phyloP scores from a whole-genome alignment of 2,888 invertebrate species.

The Agrotis puta region DNA sequence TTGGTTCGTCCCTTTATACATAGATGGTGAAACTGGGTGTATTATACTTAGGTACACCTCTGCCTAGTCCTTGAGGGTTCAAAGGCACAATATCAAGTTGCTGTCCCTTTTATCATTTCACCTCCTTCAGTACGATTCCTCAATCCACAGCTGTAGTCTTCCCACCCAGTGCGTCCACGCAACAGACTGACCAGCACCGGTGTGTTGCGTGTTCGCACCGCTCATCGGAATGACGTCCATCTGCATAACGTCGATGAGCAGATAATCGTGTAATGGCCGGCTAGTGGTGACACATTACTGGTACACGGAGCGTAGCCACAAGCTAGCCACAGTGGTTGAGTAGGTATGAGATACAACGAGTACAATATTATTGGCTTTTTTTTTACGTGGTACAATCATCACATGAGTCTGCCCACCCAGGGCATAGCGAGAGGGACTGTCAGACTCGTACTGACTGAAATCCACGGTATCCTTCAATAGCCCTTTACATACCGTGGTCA shows the following conservation, averaged over 20 bases:
- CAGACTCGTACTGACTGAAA: too few species aligned
- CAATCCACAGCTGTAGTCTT: background rate
- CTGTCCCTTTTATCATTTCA: background rate
- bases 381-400: too few species aligned
- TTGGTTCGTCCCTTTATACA: too few species aligned
- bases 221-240: slow-evolving; percentile 39
- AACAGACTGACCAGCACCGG: slow-evolving; percentile 15
- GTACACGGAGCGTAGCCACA: slow-evolving; percentile 1
- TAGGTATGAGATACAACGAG: slow-evolving; percentile 6
- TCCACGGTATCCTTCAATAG: too few species aligned
- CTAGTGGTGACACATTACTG: slow-evolving; percentile 23
- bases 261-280: slow-evolving; percentile 16
- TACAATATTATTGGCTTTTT: background rate
- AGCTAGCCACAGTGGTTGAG: background rate
- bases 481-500: too few species aligned
- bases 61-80: background rate
- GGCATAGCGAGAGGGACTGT: too few species aligned
- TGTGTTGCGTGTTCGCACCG: slow-evolving; percentile 22
- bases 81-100: background rate
- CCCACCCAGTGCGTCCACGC: background rate
- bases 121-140: background rate
- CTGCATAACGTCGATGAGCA: slow-evolving; percentile 23
- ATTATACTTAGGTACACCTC: too few species aligned
- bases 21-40: too few species aligned
- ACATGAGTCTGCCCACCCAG: too few species aligned